A percentile compares a stretch with the other conserved stretches of the same genome.
These are phyloP conservation scores for Strigops habroptila DNA, from an alignment of 2,113 vertebrate genomes.

Conservation along the genomic window DNA sequence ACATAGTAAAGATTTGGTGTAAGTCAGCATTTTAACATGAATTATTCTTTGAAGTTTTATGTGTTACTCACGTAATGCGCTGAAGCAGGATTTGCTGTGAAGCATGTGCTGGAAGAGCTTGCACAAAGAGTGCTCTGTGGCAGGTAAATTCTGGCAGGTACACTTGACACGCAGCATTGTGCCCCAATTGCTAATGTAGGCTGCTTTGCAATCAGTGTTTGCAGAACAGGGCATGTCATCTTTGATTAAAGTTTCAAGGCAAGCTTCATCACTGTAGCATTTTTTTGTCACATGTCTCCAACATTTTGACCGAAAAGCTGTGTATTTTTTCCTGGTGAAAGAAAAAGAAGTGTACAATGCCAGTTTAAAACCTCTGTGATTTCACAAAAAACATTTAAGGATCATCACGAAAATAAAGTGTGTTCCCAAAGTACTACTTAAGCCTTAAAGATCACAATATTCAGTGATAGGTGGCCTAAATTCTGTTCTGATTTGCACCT, in stretches of 20 bases:
- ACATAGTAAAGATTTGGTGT: neutral
- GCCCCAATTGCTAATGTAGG: conserved; percentile 81
- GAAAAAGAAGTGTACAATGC: neutral
- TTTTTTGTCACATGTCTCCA: conserved; percentile 70
- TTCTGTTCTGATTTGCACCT: neutral
- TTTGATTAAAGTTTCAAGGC: conserved; percentile 70
- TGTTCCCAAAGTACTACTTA: neutral
- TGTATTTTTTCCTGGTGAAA: conserved; percentile 71
- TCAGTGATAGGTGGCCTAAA: neutral
- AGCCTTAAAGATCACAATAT: neutral
- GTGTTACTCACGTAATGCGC: conserved; percentile 66
- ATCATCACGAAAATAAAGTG: neutral
- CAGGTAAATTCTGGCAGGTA: conserved; percentile 69
- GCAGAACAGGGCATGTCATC: conserved; percentile 72
- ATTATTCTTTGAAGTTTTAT: neutral
- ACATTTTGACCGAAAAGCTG: conserved; percentile 76
- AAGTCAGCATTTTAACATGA: neutral
- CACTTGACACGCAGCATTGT: conserved; percentile 79
- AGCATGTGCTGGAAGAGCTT: conserved; percentile 77
- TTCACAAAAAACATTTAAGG: neutral
- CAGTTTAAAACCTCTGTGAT: neutral
- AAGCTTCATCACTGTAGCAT: conserved; percentile 67
- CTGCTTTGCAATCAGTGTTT: conserved; percentile 78
- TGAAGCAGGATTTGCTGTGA: conserved; percentile 81
- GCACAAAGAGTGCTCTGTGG: conserved; percentile 69